A percentile compares a stretch with the other conserved stretches of the same genome.
phyloP scores from a whole-genome alignment of 35 echinoderm and acorn worm species.

The Strongylocentrotus purpuratus region DNA sequence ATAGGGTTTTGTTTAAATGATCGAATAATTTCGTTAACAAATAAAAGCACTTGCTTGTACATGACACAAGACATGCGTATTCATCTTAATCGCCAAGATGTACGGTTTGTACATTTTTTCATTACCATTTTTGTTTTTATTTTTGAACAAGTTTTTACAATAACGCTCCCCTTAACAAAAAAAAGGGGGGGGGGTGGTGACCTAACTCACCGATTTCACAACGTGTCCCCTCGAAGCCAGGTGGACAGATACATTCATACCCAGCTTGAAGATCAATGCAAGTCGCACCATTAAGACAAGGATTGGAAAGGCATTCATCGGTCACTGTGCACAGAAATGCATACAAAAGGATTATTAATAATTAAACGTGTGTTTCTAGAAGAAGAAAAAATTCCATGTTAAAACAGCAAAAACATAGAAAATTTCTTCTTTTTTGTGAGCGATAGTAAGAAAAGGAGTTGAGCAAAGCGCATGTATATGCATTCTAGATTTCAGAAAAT shows the following conservation, averaged over 20 bases:
- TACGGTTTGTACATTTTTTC: too few relatives aligned
- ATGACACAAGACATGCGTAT: too few relatives aligned
- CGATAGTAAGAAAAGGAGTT: neutral
- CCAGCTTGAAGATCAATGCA: conserved; percentile 49
- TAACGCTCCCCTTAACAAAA: too few relatives aligned
- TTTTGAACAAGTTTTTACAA: too few relatives aligned
- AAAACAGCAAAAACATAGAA: neutral
- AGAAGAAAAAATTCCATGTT: too few relatives aligned
- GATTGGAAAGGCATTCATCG: conserved; percentile 76
- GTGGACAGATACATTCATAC: neutral
- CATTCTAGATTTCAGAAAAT: neutral
- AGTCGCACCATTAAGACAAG: conserved; percentile 74
- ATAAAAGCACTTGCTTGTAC: too few relatives aligned
- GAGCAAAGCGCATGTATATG: neutral
- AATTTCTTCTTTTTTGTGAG: neutral
- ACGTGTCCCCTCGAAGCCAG: neutral
- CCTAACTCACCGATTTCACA: neutral
- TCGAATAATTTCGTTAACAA: too few relatives aligned
- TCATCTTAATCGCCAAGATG: too few relatives aligned
- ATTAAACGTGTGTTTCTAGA: too few relatives aligned
- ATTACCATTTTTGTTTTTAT: too few relatives aligned
- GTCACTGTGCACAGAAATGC: conserved; percentile 10
- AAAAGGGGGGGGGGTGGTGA: too few relatives aligned
- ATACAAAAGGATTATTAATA: neutral
- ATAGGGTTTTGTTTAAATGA: too few relatives aligned